These are phyloP conservation scores for Epizoanthus stellaris DNA, from an alignment of 92 coral and sea anemone genomes.

Conservation along the genomic window DNA sequence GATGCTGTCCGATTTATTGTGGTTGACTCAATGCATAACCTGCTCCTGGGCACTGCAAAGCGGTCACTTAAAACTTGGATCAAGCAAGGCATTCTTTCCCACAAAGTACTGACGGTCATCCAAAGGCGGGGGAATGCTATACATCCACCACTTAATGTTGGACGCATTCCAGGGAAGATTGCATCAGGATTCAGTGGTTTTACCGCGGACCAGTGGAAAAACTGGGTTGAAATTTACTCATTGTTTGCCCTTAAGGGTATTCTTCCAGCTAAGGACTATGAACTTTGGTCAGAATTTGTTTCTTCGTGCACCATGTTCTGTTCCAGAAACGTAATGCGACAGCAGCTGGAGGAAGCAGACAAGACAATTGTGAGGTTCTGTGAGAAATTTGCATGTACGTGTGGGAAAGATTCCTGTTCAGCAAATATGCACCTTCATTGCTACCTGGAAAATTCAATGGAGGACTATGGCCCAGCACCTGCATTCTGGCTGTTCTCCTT, in stretches of 20 bases:
- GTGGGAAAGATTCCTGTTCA: slow-evolving; percentile 53
- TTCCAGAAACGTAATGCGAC: slow-evolving; percentile 31
- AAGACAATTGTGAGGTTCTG: slow-evolving; percentile 48
- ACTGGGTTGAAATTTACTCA: slow-evolving; percentile 63
- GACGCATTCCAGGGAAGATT: slow-evolving; percentile 68
- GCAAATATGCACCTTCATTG: slow-evolving; percentile 72
- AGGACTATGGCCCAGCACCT: slow-evolving; percentile 69
- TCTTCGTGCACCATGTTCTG: slow-evolving; percentile 56
- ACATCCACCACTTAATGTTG: slow-evolving; percentile 54
- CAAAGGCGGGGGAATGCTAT: background rate
- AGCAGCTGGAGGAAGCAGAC: slow-evolving; percentile 50
- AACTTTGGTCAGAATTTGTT: slow-evolving; percentile 53
- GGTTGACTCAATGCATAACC: too few relatives aligned
- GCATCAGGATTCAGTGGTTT: slow-evolving; percentile 53
- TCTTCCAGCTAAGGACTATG: slow-evolving; percentile 51
- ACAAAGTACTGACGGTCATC: too few relatives aligned
- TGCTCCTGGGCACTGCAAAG: too few relatives aligned
- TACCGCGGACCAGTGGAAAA: slow-evolving; percentile 77
- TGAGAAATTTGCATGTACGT: slow-evolving; percentile 43
- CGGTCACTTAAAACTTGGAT: too few relatives aligned
- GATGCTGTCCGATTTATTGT: too few relatives aligned
- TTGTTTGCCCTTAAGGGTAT: slow-evolving; percentile 59
- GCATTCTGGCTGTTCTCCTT: slow-evolving; percentile 60
- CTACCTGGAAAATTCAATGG: slow-evolving; percentile 57
- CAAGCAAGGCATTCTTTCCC: background rate